phyloP scores from a whole-genome alignment of 92 coral and sea anemone species.

The Plumapathes pennacea region DNA sequence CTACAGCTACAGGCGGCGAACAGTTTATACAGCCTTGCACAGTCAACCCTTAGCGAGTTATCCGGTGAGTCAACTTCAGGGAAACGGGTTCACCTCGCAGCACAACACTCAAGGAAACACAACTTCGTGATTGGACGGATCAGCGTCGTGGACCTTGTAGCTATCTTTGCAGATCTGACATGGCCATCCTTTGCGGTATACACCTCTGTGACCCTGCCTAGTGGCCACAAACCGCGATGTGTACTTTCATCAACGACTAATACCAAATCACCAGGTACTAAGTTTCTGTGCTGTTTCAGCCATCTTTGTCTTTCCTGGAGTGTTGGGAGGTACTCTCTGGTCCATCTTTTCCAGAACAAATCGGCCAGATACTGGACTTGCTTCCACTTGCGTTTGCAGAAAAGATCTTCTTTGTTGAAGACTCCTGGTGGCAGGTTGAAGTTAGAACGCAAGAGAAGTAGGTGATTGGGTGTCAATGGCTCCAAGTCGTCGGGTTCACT shows the following conservation, averaged over 20 bases:
- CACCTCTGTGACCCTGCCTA: background rate
- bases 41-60: too few species aligned
- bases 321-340: background rate
- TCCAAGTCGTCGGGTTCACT: conserved; percentile 16
- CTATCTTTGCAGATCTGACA: conserved; percentile 4
- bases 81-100: too few species aligned
- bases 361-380: conserved; percentile 18
- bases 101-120: conserved; percentile 11
- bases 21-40: too few species aligned
- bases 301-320: conserved; percentile 4
- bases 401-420: conserved; percentile 5
- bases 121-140: conserved; percentile 4
- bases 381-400: conserved; percentile 14
- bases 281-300: background rate
- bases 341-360: conserved; percentile 5
- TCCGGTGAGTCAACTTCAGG: too few species aligned
- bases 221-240: conserved; percentile 6
- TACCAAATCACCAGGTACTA: too few species aligned
- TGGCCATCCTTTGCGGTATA: conserved; percentile 5
- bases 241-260: background rate
- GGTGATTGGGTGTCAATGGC: conserved; percentile 30
- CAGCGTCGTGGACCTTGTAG: conserved; percentile 1
- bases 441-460: conserved; percentile 12
- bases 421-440: conserved; percentile 26
- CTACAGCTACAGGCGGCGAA: too few species aligned